These are phyloP conservation scores for Syndactyla subalaris DNA, from an alignment of 2,797 vertebrate genomes.

Conservation along the genomic window DNA sequence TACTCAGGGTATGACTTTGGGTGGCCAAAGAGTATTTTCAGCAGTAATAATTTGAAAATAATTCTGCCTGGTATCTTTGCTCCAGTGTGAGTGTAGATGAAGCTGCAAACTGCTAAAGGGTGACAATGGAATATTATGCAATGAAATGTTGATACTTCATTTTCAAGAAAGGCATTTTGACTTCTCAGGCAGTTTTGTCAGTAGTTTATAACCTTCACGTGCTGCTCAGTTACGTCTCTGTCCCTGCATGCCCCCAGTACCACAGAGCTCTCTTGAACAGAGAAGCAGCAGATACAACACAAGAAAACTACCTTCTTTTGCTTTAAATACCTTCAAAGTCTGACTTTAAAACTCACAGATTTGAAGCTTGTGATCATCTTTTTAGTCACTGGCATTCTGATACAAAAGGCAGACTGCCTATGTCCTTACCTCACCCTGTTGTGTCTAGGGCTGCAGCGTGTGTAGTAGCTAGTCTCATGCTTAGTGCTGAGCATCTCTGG, in stretches of 20 bases:
- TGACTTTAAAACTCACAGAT: background rate
- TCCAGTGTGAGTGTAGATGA: background rate
- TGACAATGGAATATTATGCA: background rate
- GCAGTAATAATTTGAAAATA: background rate
- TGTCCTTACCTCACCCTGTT: constrained; percentile 61
- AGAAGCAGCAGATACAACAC: background rate
- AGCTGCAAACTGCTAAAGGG: background rate
- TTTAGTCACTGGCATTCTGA: constrained; percentile 17
- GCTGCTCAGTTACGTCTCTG: background rate
- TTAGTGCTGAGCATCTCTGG: constrained; percentile 24
- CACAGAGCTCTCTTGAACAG: background rate
- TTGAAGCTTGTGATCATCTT: background rate
- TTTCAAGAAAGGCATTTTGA: background rate
- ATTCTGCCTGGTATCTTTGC: background rate
- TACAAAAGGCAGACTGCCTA: constrained; percentile 8
- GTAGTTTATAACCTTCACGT: background rate
- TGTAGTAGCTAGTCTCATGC: constrained; percentile 42
- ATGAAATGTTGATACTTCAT: background rate
- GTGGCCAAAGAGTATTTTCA: background rate
- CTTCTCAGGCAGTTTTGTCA: constrained; percentile 16
- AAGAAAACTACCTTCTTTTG: background rate
- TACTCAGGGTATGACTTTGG: background rate
- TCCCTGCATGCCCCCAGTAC: constrained; percentile 34
- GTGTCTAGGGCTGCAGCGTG: constrained; percentile 50
- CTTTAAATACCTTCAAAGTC: constrained; percentile 7